phyloP scores from a whole-genome alignment of 2,888 invertebrate species.

The Arrhopalites spinosus region DNA sequence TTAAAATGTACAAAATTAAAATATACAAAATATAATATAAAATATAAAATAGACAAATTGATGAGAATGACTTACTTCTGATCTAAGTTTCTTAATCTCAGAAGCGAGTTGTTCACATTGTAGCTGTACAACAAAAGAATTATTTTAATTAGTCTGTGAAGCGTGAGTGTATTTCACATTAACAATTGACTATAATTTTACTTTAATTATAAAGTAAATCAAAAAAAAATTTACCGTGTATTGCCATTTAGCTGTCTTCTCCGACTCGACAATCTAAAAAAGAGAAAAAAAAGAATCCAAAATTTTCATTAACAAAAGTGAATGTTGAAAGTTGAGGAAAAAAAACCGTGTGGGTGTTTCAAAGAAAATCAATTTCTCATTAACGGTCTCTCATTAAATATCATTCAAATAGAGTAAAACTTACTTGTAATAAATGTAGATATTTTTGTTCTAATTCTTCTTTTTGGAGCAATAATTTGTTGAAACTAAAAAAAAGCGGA shows the following conservation, averaged over 20 bases:
- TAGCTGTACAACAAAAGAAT: conserved; percentile 58
- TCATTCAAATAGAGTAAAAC: too few species aligned
- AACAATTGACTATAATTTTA: not conserved
- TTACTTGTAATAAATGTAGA: conserved; percentile 71
- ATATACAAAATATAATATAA: conserved; percentile 6
- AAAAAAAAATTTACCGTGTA: conserved; percentile 76
- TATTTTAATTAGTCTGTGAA: not conserved
- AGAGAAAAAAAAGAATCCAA: not conserved
- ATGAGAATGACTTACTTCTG: conserved; percentile 69
- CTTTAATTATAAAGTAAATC: too few species aligned
- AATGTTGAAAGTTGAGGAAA: too few species aligned
- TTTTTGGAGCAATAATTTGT: conserved; percentile 83
- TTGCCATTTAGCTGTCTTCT: conserved; percentile 90
- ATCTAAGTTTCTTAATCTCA: conserved; percentile 85
- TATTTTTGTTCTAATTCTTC: conserved; percentile 92
- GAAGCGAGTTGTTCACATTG: conserved; percentile 87
- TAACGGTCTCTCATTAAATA: too few species aligned
- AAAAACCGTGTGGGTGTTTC: too few species aligned
- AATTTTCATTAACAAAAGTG: not conserved
- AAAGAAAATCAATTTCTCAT: too few species aligned
- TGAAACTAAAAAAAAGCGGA: conserved; percentile 79
- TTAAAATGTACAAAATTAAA: not conserved
- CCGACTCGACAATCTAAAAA: conserved; percentile 81
- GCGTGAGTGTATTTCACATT: not conserved
- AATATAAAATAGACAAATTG: not conserved